phyloP scores from a whole-genome alignment of 2,113 vertebrate species.

The Antigone vipio region DNA sequence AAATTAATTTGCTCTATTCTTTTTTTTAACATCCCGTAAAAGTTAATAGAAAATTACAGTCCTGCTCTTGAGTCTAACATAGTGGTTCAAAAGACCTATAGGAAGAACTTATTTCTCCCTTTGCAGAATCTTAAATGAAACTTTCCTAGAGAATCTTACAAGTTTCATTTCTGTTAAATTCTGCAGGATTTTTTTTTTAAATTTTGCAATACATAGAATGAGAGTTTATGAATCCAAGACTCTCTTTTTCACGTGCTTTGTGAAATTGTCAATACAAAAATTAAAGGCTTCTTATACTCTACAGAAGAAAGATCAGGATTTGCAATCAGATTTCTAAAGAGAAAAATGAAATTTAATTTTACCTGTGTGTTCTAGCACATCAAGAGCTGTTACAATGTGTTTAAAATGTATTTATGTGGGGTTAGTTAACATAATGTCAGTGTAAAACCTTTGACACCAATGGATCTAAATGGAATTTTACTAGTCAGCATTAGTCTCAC shows the following conservation, averaged over 20 bases:
- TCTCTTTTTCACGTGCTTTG: neutral
- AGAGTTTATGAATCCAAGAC: neutral
- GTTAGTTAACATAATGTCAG: neutral
- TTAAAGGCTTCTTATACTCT: neutral
- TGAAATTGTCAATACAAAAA: neutral
- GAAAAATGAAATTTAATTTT: neutral
- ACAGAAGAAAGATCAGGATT: neutral
- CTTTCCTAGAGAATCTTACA: neutral
- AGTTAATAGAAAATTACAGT: slow-evolving; percentile 12
- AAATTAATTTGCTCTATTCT: neutral
- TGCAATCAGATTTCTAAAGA: neutral
- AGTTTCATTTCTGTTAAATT: neutral
- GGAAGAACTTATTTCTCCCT: neutral
- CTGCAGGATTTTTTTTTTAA: neutral
- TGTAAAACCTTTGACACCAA: neutral
- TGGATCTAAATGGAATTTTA: neutral
- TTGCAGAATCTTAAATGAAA: neutral
- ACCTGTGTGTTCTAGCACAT: neutral
- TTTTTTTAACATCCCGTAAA: neutral
- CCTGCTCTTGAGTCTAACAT: neutral
- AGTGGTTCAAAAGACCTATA: neutral
- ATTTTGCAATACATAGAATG: neutral
- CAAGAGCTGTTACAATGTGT: neutral
- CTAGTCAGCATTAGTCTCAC: neutral
- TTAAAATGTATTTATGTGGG: neutral